These are phyloP conservation scores for Plagiodera versicolora DNA, from an alignment of 2,888 invertebrate genomes.

Conservation along the genomic window DNA sequence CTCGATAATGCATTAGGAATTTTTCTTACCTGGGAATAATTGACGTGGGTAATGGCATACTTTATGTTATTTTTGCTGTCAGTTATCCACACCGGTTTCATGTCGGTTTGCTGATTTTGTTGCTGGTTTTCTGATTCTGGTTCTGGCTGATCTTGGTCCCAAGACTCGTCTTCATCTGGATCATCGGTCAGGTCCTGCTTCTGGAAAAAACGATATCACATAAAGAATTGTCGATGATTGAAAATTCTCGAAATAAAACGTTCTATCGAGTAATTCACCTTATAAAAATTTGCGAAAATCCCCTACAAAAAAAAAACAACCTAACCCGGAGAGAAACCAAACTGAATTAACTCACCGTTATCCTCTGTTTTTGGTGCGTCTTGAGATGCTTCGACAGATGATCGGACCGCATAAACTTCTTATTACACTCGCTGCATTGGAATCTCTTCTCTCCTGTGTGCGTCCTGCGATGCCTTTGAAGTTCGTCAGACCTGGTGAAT, in stretches of 20 bases:
- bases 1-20: not conserved
- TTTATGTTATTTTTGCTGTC: constrained; percentile 52
- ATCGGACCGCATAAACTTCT: constrained; percentile 91
- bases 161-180: constrained; percentile 35
- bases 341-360: constrained; percentile 61
- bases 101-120: constrained; percentile 32
- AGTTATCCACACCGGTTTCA: constrained; percentile 51
- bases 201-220: constrained; percentile 34
- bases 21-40: constrained; percentile 53
- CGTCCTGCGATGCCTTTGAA: constrained; percentile 86
- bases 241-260: too few relatives aligned
- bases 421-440: constrained; percentile 84
- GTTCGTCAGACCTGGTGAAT: constrained; percentile 79
- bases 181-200: constrained; percentile 36
- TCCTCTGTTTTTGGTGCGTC: constrained; percentile 75
- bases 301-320: too few relatives aligned
- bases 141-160: constrained; percentile 34
- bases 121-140: constrained; percentile 29
- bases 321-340: too few relatives aligned
- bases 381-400: constrained; percentile 89
- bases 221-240: too few relatives aligned
- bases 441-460: constrained; percentile 68
- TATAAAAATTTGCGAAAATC: too few relatives aligned
- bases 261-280: too few relatives aligned
- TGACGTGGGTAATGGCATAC: constrained; percentile 54